phyloP scores from a whole-genome alignment of 2,888 invertebrate genomes.

The Cephus sareptanus region DNA sequence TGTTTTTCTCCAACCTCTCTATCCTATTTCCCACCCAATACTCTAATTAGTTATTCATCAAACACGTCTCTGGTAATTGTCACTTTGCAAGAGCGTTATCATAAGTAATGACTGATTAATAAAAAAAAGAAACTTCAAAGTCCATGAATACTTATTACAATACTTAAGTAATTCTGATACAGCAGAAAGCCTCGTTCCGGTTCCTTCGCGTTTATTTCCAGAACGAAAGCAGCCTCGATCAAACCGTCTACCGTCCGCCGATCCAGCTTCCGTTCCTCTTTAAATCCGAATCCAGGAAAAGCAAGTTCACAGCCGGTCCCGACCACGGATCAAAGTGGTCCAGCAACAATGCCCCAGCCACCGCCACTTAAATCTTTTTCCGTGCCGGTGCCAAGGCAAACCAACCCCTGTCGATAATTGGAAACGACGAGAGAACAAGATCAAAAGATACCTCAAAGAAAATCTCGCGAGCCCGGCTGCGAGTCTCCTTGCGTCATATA shows the following conservation, averaged over 20 bases:
- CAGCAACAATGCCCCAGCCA: neutral
- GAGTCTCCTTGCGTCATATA: neutral
- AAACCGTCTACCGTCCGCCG: too few species aligned
- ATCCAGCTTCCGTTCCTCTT: too few species aligned
- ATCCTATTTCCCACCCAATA: neutral
- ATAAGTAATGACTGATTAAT: neutral
- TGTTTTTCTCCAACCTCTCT: neutral
- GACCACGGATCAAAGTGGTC: neutral
- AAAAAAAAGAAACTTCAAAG: neutral
- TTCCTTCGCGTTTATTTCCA: neutral
- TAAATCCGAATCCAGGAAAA: neutral
- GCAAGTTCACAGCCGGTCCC: neutral
- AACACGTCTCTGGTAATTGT: too few species aligned
- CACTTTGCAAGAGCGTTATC: neutral
- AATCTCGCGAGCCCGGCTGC: neutral
- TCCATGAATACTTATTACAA: neutral
- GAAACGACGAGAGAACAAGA: neutral
- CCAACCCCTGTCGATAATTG: neutral
- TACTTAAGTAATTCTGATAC: neutral
- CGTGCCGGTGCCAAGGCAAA: neutral
- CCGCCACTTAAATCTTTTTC: too few species aligned
- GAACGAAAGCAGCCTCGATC: too few species aligned
- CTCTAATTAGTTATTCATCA: neutral
- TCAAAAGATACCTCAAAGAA: neutral
- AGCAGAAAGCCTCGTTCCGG: neutral